Evolutionary conservation across 1,140 invertebrate genomes (phyloP), one percentile per base, ranked within the genome.

Genomic region (Caenorhabditis tropicalis): DNA sequence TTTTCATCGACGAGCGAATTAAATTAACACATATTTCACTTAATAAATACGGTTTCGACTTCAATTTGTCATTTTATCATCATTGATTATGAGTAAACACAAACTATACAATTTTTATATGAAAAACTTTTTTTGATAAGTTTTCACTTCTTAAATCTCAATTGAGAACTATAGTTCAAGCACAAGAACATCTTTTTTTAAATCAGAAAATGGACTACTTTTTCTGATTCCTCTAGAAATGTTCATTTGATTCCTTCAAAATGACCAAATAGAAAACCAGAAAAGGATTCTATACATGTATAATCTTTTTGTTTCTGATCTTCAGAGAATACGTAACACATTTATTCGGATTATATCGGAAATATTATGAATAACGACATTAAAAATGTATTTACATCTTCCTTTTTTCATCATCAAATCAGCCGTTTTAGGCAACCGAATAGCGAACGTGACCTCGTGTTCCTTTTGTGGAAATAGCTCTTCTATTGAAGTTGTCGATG

Each of bases 401-500:
- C 43, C 3, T 12, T 74, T 6, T 19, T 3, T 74, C n/a, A 65
- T 36, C 24, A 74, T 74, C 65, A 74, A 19, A 74, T 74, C 43
- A 74, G n/a, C 10, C n/a, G 33, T 43, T 16, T 74, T 46, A 74
- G 21, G 36, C 65, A 46, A 74, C 65, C n/a, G 65, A 74, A 74
- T 74, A 74, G 27, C 65, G 33, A 15, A 74, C 65, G 36, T 74
- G 65, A 19, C 65, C 65, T n/a, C 65, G 33, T 74, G 65, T 74
- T 74, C 65, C 65, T 31, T 46, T 74, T 21, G 65, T 74, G 36
- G 65, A 74, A 24, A 74, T 74, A 10, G 65, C 65, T 43, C 65
- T n/a, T 46, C 65, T 43, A 43, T 74, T 74, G 36, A 74, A 74
- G n/a, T 74, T 74, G 33, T 74, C 65, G 19, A 74, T 74, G 36